A percentile compares a stretch with the other conserved stretches of the same genome.
These are phyloP conservation scores for Vimba vimba DNA, from an alignment of 2,113 vertebrate species.

Conservation along the genomic window DNA sequence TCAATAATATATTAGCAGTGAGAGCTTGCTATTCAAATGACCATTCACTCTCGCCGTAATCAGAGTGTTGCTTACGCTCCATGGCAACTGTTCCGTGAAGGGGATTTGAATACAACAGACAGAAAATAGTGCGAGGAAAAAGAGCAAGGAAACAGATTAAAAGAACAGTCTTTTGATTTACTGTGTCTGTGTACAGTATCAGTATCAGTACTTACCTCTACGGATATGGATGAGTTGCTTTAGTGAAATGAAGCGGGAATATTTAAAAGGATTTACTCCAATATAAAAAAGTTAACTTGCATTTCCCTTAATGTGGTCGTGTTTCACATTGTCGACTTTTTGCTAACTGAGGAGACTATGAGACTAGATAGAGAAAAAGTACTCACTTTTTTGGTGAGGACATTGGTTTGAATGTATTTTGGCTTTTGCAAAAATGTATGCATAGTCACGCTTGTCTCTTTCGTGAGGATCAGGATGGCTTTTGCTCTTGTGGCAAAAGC, in stretches of 20 bases:
- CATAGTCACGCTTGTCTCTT: neutral
- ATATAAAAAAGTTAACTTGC: too few species aligned
- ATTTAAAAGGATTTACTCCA: neutral
- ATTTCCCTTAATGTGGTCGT: too few species aligned
- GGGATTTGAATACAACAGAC: conserved; percentile 30
- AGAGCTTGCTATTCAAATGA: conserved; percentile 45
- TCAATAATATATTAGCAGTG: conserved; percentile 24
- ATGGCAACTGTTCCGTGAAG: conserved; percentile 61
- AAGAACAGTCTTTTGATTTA: neutral
- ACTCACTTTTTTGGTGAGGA: neutral
- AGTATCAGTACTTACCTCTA: neutral
- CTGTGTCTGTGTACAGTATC: neutral
- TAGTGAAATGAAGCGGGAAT: neutral
- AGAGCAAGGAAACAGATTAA: neutral
- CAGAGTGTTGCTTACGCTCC: conserved; percentile 16
- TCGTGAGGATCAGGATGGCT: neutral
- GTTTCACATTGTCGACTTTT: neutral
- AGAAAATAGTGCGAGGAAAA: neutral
- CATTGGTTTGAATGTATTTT: neutral
- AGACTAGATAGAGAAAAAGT: too few species aligned
- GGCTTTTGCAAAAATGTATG: conserved; percentile 1
- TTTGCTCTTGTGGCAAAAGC: neutral
- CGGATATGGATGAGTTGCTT: neutral
- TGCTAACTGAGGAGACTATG: neutral
- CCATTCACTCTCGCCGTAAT: conserved; percentile 24